phyloP scores from a whole-genome alignment of 2,888 invertebrate species.

The Metellina segmentata region DNA sequence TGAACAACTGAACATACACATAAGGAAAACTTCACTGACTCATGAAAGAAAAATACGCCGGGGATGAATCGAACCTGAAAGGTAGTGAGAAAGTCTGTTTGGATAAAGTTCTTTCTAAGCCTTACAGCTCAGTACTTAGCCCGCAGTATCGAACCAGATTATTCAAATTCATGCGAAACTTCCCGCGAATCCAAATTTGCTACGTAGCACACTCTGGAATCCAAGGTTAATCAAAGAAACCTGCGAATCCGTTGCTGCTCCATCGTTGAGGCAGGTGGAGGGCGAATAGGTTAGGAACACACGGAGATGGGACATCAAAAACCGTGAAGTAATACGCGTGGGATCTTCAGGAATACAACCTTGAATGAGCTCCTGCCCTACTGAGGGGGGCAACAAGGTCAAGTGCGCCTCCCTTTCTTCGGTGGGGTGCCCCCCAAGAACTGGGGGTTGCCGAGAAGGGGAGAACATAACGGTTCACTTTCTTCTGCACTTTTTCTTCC shows the following conservation, averaged over 20 bases:
- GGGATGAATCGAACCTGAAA: too few relatives aligned
- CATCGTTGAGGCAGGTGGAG: slow-evolving; percentile 47
- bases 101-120: too few relatives aligned
- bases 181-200: background rate
- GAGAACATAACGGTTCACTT: slow-evolving; percentile 67
- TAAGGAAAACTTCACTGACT: too few relatives aligned
- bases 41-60: too few relatives aligned
- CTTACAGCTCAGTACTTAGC: too few relatives aligned
- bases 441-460: background rate
- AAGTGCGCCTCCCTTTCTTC: slow-evolving; percentile 63
- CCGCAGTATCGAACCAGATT: background rate
- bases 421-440: background rate
- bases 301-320: background rate
- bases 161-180: background rate
- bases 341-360: slow-evolving; percentile 38
- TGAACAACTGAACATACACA: too few relatives aligned
- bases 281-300: slow-evolving; percentile 9
- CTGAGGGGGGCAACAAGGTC: slow-evolving; percentile 66
- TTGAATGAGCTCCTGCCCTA: slow-evolving; percentile 51
- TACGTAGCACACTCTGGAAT: background rate
- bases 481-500: slow-evolving; percentile 33
- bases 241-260: background rate
- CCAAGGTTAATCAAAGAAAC: background rate
- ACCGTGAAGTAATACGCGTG: slow-evolving; percentile 61
- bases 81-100: too few relatives aligned